Percentiles rank a stretch among this genome's conserved stretches.
Evolutionary conservation across 2,113 vertebrate genomes (phyloP).

Genomic region (Corythornis vintsioides): DNA sequence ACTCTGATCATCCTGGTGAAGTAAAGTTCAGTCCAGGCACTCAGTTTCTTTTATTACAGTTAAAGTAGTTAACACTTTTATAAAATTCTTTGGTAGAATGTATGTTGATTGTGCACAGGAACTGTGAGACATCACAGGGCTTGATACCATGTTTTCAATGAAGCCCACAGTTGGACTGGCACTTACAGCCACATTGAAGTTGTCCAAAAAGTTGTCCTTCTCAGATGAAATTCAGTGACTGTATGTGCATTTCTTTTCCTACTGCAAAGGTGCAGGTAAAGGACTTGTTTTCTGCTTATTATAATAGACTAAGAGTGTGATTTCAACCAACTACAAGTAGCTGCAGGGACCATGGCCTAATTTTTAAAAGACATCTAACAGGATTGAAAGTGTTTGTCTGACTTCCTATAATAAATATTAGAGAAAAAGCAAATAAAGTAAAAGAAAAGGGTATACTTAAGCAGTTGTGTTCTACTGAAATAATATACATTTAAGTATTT

Average conservation of each 20-base stretch:
- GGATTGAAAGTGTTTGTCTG: background rate
- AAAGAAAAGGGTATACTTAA: background rate
- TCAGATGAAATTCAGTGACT: background rate
- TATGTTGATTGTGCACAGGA: background rate
- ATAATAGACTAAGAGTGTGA: background rate
- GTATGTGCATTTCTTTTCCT: background rate
- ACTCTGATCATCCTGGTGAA: rapidly evolving
- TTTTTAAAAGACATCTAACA: background rate
- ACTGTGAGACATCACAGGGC: background rate
- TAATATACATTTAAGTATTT: background rate
- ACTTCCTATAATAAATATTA: background rate
- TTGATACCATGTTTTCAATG: background rate
- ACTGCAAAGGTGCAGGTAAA: background rate
- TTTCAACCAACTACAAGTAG: background rate
- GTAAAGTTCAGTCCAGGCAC: background rate
- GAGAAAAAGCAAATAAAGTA: background rate
- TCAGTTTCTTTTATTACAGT: background rate
- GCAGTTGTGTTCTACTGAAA: background rate
- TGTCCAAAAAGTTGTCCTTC: background rate
- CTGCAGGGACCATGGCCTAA: background rate
- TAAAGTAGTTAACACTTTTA: background rate
- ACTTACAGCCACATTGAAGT: background rate
- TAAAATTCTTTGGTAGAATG: background rate
- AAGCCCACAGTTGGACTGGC: background rate
- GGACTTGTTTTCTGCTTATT: background rate